Base-by-base conservation (phyloP, 2,113 vertebrate genomes). In the Puffinus mauretanicus region DNA sequence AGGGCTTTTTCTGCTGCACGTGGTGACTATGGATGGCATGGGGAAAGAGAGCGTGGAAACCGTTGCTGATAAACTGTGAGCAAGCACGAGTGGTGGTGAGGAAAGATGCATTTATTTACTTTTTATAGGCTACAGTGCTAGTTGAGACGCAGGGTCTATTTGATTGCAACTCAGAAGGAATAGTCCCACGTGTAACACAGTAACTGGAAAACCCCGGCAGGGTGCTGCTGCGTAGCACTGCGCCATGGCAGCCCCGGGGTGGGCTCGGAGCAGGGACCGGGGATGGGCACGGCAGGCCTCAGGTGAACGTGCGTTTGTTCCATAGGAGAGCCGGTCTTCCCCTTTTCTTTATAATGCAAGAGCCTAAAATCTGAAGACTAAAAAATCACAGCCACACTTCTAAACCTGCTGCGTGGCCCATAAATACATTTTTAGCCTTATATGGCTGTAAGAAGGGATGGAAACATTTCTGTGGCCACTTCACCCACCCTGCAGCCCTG, bases 171-270 rank as follows among this genome's bases (percentile, higher is more conserved):
- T 49, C 30, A 17, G 42, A n/a, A 42, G 60, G 36, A 62, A 6
- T 2, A 25, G 36, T 11, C 54, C 22, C 62, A 22, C 0, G 1
- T 21, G 29, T 16, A 40, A 27, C 6, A 20, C 0, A 1, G 3
- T 55, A 32, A 51, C 47, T 18, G 55, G 49, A 32, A 40, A 27
- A 13, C 11, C 18, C 38, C 1, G 1, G 75, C 1, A 18, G 7
- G 6, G 38, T 2, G 57, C 27, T 24, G 51, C 46, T 24, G 64
- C 0, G 0, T 13, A 36, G 65, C 17, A 4, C 21, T 32, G 47
- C 1, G 10, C 34, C 29, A 1, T 4, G 14, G 66, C 38, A 47
- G 42, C 40, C 13, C 69, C 40, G 22, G 52, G 51, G 4, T 9
- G 19, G 27, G 13, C n/a, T 89, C 1, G 1, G n/a, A 29, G 5